Evolutionary conservation across 2,797 vertebrate species (phyloP).

Genomic region (Pseudochaenichthys georgianus): DNA sequence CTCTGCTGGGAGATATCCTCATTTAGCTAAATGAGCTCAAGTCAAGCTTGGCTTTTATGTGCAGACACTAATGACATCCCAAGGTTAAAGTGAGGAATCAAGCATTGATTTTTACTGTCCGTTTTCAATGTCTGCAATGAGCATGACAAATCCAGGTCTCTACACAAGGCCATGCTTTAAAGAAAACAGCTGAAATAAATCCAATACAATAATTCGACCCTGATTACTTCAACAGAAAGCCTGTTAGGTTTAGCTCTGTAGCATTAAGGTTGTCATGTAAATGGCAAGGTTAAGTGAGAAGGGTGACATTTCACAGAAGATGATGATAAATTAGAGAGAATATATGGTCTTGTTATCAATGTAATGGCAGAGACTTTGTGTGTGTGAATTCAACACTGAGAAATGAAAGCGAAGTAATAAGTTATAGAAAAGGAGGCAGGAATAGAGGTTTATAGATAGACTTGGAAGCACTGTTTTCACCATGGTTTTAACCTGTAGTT

Average conservation of each 20-base stretch:
- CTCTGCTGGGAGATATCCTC: slow-evolving; percentile 80
- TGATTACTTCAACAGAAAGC: slow-evolving; percentile 11
- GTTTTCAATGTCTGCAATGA: slow-evolving; percentile 75
- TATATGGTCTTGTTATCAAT: slow-evolving; percentile 21
- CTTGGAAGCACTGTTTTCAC: slow-evolving; percentile 39
- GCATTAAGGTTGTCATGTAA: slow-evolving; percentile 13
- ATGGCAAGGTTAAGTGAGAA: slow-evolving; percentile 16
- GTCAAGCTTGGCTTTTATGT: slow-evolving; percentile 83
- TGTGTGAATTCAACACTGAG: background rate
- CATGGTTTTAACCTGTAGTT: slow-evolving; percentile 51
- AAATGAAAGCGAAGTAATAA: slow-evolving; percentile 4
- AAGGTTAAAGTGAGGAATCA: slow-evolving; percentile 87
- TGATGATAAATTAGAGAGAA: slow-evolving; percentile 27
- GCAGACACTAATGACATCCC: slow-evolving; percentile 82
- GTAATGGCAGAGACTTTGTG: background rate
- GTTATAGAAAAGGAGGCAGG: slow-evolving; percentile 3
- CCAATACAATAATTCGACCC: slow-evolving; percentile 15
- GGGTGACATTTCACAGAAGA: slow-evolving; percentile 25
- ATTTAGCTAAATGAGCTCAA: slow-evolving; percentile 83
- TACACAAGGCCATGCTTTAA: slow-evolving; percentile 27
- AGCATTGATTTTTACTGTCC: slow-evolving; percentile 80
- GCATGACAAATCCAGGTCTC: slow-evolving; percentile 55
- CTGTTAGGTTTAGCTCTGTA: background rate
- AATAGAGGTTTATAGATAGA: slow-evolving; percentile 16
- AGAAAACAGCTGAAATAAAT: slow-evolving; percentile 16